Evolutionary conservation across 2,888 invertebrate species (phyloP).

Genomic region (Zygothrica quintamaculata): DNA sequence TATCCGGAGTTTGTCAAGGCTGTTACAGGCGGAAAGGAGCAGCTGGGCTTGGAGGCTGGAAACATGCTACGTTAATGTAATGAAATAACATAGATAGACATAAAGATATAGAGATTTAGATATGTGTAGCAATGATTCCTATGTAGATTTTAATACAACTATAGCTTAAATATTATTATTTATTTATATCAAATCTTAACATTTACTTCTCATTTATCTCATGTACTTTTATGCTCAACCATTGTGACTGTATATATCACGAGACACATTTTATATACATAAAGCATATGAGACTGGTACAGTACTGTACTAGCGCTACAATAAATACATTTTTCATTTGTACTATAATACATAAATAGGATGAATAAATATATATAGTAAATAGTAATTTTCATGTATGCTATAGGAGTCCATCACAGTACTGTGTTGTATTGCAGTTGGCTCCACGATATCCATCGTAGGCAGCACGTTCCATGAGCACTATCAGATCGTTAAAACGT

Average conservation of each 20-base stretch:
- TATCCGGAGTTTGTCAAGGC: constrained; percentile 91
- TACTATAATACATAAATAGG: constrained; percentile 50
- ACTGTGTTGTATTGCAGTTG: constrained; percentile 86
- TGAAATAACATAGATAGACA: no score
- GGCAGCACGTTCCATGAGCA: constrained; percentile 88
- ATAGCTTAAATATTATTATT: constrained; percentile 42
- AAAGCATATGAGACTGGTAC: background rate
- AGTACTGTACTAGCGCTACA: constrained; percentile 21
- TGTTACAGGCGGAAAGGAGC: constrained; percentile 67
- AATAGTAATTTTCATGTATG: background rate
- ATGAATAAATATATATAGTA: constrained; percentile 6
- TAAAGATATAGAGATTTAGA: no score
- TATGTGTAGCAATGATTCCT: no score
- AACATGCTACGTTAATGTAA: constrained; percentile 59
- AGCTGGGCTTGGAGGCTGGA: constrained; percentile 22
- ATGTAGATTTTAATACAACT: constrained; percentile 50
- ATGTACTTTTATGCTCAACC: constrained; percentile 51
- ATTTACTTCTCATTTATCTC: constrained; percentile 29
- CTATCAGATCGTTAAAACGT: constrained; percentile 88
- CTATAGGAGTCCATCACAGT: constrained; percentile 83
- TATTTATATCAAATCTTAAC: constrained; percentile 47
- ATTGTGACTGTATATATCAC: constrained; percentile 71
- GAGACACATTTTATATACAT: constrained; percentile 15
- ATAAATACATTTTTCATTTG: constrained; percentile 62
- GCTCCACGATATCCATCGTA: constrained; percentile 87